Percentiles rank a stretch among this genome's conserved stretches.
Evolutionary conservation across 2,797 vertebrate genomes (phyloP).

Genomic region (Leuciscus waleckii): DNA sequence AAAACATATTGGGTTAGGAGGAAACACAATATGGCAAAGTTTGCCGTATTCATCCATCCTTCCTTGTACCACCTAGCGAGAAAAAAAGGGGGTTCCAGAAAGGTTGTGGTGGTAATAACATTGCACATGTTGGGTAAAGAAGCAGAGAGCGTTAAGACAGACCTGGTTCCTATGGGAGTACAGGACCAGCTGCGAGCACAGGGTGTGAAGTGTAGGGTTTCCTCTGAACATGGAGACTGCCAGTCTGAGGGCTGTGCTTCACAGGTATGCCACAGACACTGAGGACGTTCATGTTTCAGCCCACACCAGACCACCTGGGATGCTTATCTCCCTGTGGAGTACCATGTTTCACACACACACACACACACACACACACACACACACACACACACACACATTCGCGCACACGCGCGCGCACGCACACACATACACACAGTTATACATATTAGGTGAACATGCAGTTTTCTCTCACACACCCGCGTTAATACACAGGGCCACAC

Average conservation of each 20-base stretch:
- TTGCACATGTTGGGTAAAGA: conserved; percentile 67
- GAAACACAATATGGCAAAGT: conserved; percentile 27
- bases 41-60: conserved; percentile 12
- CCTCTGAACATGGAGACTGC: conserved; percentile 66
- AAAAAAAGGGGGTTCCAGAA: conserved; percentile 52
- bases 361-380: too few species aligned
- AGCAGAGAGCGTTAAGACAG: conserved; percentile 69
- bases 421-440: not conserved
- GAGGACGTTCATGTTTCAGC: conserved; percentile 57
- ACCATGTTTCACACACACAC: conserved; percentile 50
- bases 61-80: conserved; percentile 24
- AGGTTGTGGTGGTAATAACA: conserved; percentile 73
- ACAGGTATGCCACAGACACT: conserved; percentile 56
- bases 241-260: conserved; percentile 59
- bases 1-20: conserved; percentile 1
- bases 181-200: conserved; percentile 70
- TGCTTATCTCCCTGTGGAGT: conserved; percentile 53
- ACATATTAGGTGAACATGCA: conserved; percentile 56
- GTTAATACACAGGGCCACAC: conserved; percentile 34
- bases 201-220: conserved; percentile 77
- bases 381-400: not conserved
- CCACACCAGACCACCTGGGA: conserved; percentile 77
- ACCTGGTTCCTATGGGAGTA: conserved; percentile 63
- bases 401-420: too few species aligned
- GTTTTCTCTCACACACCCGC: conserved; percentile 21